Conservation (phyloP, 2,888 invertebrate genomes). For the Acrobasis repandana region DNA sequence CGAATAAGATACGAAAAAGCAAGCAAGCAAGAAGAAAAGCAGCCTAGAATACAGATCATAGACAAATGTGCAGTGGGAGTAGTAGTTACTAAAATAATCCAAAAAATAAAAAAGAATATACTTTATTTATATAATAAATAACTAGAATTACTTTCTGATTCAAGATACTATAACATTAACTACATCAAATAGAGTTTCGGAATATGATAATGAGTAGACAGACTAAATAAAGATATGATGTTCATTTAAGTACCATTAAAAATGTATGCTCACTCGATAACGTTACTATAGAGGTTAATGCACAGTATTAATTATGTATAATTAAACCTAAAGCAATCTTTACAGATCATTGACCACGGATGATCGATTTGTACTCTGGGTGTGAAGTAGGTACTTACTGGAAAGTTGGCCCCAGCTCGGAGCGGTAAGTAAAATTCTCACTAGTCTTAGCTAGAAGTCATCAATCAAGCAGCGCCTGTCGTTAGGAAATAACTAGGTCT, state of each 20-base stretch:
- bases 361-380: conserved; percentile 53
- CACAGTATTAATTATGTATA: conserved; percentile 5
- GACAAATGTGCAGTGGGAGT: no score
- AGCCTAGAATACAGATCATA: no score
- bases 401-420: conserved; percentile 61
- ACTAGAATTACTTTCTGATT: no score
- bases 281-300: not conserved
- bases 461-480: conserved; percentile 66
- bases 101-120: no score
- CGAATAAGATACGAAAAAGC: no score
- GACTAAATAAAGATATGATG: no score
- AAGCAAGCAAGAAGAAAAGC: no score
- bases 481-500: conserved; percentile 52
- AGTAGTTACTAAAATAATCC: no score
- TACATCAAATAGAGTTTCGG: no score
- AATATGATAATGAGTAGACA: no score
- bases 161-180: no score
- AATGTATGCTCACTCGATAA: not conserved
- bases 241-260: not conserved
- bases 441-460: conserved; percentile 59
- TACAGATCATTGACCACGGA: conserved; percentile 65
- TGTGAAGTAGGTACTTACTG: conserved; percentile 60
- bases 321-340: conserved; percentile 35
- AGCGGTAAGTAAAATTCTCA: conserved; percentile 67
- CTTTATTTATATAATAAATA: no score